Conservation (phyloP, 2,797 vertebrate species). For the Euphonia xanthogaster region DNA sequence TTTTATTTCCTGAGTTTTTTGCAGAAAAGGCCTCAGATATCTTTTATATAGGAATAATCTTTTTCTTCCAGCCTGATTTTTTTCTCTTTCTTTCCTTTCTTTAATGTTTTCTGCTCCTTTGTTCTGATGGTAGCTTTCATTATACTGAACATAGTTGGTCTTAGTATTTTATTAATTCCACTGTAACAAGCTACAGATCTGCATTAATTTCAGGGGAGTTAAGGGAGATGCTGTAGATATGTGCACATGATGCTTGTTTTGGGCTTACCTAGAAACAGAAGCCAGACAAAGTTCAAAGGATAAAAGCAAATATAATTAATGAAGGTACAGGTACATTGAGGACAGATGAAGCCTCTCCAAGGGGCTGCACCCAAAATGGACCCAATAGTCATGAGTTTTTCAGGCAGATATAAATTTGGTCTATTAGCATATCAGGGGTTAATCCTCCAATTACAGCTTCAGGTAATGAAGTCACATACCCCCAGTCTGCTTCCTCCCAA, state of each 20-base stretch:
- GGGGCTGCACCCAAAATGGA: neutral
- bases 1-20: neutral
- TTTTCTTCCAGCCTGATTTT: neutral
- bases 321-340: neutral
- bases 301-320: neutral
- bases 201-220: neutral
- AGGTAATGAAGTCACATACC: neutral
- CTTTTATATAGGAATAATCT: neutral
- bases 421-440: neutral
- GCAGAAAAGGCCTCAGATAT: neutral
- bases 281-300: neutral
- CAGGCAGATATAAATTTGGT: neutral
- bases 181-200: neutral
- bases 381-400: neutral
- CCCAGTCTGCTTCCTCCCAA: neutral
- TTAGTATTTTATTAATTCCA: neutral
- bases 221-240: neutral
- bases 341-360: rapidly evolving
- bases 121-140: neutral
- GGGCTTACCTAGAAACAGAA: neutral
- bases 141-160: neutral
- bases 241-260: neutral
- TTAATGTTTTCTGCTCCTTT: neutral
- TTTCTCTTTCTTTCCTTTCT: neutral
- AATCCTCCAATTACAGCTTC: neutral